Evolutionary conservation across 2,888 invertebrate genomes (phyloP).

Genomic region (Troides helena): DNA sequence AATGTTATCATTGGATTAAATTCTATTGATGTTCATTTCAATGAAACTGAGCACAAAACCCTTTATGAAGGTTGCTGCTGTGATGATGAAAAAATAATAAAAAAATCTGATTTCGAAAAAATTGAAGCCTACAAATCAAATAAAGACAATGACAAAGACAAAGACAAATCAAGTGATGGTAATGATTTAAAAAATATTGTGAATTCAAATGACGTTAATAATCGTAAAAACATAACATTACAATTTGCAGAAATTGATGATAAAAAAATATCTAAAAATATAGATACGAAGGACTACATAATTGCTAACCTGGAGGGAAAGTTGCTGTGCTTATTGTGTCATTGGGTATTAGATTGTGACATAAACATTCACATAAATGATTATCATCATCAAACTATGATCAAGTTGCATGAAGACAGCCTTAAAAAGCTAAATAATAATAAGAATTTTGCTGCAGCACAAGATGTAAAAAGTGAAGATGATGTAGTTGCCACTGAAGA

Average conservation of each 20-base stretch:
- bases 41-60: slow-evolving; percentile 36
- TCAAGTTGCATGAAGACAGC: slow-evolving; percentile 39
- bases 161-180: neutral
- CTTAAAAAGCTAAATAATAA: slow-evolving; percentile 6
- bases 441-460: neutral
- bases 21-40: slow-evolving; percentile 37
- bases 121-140: neutral
- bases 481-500: too few relatives aligned
- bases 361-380: slow-evolving; percentile 33
- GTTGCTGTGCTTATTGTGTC: slow-evolving; percentile 41
- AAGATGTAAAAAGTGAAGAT: neutral
- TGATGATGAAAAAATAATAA: neutral
- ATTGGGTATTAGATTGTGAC: slow-evolving; percentile 34
- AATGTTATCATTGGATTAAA: slow-evolving; percentile 38
- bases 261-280: slow-evolving; percentile 33
- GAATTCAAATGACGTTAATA: neutral
- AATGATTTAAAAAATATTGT: neutral
- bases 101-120: neutral
- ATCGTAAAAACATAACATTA: neutral
- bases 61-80: slow-evolving; percentile 33
- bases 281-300: slow-evolving; percentile 38
- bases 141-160: neutral
- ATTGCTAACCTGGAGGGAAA: slow-evolving; percentile 30
- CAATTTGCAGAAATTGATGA: neutral
- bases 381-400: slow-evolving; percentile 39